Conservation (phyloP, 1,140 invertebrate species). For the Periplaneta americana region DNA sequence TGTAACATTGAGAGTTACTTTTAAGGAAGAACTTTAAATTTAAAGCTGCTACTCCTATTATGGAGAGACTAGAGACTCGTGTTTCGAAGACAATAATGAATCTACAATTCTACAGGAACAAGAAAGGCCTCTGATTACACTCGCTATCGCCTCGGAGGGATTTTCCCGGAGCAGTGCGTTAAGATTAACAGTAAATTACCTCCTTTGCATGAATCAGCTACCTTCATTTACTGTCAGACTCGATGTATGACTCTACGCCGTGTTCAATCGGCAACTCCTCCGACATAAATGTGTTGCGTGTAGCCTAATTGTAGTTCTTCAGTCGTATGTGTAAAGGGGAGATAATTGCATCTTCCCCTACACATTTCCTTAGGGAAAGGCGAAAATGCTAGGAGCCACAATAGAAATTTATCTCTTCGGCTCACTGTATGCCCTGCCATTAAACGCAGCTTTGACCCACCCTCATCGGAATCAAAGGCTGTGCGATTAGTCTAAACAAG, state of each 20-base stretch:
- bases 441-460: neutral
- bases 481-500: neutral
- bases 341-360: neutral
- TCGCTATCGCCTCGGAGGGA: no score
- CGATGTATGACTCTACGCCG: neutral
- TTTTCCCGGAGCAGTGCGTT: no score
- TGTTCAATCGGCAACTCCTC: neutral
- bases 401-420: neutral
- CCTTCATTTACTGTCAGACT: neutral
- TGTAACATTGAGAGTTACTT: no score
- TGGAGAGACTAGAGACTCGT: no score
- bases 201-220: neutral
- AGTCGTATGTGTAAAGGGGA: neutral
- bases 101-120: no score
- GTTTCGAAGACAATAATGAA: no score
- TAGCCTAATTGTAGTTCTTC: neutral
- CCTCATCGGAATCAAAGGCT: neutral
- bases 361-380: neutral
- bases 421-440: neutral
- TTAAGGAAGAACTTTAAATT: no score
- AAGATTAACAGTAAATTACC: no score
- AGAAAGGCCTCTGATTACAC: no score
- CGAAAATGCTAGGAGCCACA: neutral
- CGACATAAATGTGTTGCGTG: neutral
- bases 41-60: no score